A percentile compares a stretch with the other conserved stretches of the same genome.
Conservation (phyloP, 2,113 vertebrate genomes). For the Platanista minor region DNA sequence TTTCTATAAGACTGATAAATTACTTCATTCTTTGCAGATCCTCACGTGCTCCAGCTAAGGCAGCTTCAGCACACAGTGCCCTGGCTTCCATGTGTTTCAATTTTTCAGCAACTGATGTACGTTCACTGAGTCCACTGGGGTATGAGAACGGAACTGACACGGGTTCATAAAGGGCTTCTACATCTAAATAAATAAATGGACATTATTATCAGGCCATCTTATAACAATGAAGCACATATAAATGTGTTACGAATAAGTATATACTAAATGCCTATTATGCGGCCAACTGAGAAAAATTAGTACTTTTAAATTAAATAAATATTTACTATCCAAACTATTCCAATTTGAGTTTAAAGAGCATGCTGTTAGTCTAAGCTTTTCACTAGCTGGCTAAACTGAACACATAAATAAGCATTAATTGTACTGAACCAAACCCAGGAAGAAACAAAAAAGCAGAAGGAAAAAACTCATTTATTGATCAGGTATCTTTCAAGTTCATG, state of each 20-base stretch:
- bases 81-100: conserved; percentile 85
- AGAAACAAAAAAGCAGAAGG: not conserved
- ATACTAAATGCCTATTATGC: not conserved
- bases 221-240: not conserved
- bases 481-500: not conserved
- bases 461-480: not conserved
- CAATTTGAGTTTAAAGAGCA: not conserved
- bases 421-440: not conserved
- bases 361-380: not conserved
- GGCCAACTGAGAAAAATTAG: conserved; percentile 6
- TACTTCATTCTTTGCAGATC: conserved; percentile 94
- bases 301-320: not conserved
- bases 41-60: conserved; percentile 85
- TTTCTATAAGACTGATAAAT: conserved; percentile 25
- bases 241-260: not conserved
- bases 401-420: not conserved
- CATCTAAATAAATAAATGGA: conserved; percentile 80
- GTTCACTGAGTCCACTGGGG: conserved; percentile 66
- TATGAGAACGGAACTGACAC: conserved; percentile 15
- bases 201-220: not conserved
- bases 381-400: not conserved
- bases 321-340: not conserved
- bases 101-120: conserved; percentile 75
- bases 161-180: conserved; percentile 86
- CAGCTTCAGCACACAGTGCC: conserved; percentile 85